These are phyloP conservation scores for Balanococcus diminutus DNA, from an alignment of 2,888 invertebrate species.

Conservation along the genomic window DNA sequence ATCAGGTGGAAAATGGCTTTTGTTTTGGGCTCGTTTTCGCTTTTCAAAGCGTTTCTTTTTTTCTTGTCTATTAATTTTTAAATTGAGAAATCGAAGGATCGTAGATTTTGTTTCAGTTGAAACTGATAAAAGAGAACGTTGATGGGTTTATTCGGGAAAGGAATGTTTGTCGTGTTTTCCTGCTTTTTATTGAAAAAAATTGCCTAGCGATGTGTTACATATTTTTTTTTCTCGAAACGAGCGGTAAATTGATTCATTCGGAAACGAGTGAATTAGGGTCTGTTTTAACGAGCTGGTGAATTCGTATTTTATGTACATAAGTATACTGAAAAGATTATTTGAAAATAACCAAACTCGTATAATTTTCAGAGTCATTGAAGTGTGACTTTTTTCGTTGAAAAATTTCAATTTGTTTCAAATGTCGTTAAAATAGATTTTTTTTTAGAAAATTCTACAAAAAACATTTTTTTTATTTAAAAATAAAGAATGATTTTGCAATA, in stretches of 20 bases:
- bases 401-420: no score
- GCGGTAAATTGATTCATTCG: neutral
- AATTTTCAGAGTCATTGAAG: no score
- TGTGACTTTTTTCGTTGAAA: no score
- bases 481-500: no score
- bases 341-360: no score
- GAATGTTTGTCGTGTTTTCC: neutral
- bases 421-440: no score
- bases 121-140: neutral
- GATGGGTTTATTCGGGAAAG: neutral
- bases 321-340: no score
- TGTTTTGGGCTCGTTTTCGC: neutral
- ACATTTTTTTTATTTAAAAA: no score
- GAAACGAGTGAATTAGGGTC: neutral
- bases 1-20: neutral
- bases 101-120: neutral
- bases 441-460: no score
- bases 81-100: neutral
- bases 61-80: neutral
- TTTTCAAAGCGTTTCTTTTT: neutral
- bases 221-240: neutral
- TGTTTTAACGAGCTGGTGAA: no score
- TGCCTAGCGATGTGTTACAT: neutral
- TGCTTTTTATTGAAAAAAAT: neutral
- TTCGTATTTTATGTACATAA: no score